Conservation (phyloP, 2,888 invertebrate genomes). For the Drepana falcataria region DNA sequence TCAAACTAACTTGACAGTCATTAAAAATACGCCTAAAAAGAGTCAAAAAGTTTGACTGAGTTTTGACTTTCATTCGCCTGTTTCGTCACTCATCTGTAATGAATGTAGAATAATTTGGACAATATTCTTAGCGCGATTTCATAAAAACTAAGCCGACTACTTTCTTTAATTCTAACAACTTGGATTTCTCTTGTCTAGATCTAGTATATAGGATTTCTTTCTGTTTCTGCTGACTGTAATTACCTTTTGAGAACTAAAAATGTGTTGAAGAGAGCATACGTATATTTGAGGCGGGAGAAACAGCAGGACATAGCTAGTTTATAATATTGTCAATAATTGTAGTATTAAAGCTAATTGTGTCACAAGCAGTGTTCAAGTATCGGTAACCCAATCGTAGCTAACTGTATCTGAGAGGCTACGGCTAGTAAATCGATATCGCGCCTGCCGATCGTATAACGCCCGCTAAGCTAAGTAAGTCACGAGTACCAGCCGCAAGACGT, state of each 20-base stretch:
- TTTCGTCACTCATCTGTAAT: too few species aligned
- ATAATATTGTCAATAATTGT: too few species aligned
- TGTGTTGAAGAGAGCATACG: too few species aligned
- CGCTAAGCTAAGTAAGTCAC: conserved; percentile 10
- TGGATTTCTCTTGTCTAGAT: background rate
- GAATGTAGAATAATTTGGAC: background rate
- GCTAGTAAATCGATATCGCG: conserved; percentile 3
- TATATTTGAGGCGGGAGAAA: too few species aligned
- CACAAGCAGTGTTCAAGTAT: background rate
- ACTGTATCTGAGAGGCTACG: background rate
- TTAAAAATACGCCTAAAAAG: too few species aligned
- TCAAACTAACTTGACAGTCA: too few species aligned
- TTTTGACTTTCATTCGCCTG: too few species aligned
- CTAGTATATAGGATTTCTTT: background rate
- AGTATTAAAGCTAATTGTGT: background rate
- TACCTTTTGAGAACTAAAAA: too few species aligned
- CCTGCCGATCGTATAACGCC: conserved; percentile 2
- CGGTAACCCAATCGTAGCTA: background rate
- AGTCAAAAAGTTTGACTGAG: too few species aligned
- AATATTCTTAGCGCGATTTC: background rate
- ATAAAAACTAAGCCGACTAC: background rate
- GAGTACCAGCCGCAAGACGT: conserved; percentile 13
- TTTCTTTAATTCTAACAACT: background rate
- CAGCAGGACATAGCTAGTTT: too few species aligned
- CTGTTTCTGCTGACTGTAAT: background rate